Percentiles rank a stretch among this genome's conserved stretches.
Conservation (phyloP, 2,888 invertebrate species). For the Stramonita haemastoma region DNA sequence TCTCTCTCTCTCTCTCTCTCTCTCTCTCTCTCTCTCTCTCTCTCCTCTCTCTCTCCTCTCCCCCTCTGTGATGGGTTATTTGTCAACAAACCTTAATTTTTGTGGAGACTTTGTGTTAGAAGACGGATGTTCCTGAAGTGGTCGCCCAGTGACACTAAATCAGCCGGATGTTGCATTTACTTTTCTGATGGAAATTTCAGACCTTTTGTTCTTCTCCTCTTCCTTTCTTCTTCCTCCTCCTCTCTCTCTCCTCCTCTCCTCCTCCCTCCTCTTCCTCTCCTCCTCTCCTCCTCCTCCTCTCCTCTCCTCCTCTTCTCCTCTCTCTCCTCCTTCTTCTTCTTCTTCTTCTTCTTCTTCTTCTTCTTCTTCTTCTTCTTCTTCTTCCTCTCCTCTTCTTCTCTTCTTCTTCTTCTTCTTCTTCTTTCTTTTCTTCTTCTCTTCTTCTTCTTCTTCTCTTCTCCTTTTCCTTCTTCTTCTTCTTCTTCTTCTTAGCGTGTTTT, state of each 20-base stretch:
- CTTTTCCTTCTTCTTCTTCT: neutral
- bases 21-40: neutral
- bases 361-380: conserved; percentile 10
- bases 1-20: conserved; percentile 8
- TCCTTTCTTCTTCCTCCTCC: neutral
- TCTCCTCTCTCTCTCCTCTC: neutral
- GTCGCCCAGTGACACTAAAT: no score
- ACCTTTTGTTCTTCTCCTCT: neutral
- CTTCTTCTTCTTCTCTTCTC: neutral
- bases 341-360: neutral
- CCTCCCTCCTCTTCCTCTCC: neutral
- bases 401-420: neutral
- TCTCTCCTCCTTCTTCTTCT: neutral
- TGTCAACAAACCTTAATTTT: no score
- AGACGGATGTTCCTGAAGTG: no score
- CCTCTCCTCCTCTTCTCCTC: neutral
- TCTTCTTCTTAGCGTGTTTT: conserved; percentile 21
- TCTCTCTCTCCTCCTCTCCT: neutral
- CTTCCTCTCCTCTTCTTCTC: neutral
- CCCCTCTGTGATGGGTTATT: neutral
- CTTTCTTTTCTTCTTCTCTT: neutral
- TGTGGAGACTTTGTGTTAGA: no score
- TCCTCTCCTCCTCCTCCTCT: neutral
- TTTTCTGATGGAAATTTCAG: neutral
- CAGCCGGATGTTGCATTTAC: no score